Evolutionary conservation across 2,888 invertebrate genomes (phyloP).

Genomic region (Linyphia triangularis): DNA sequence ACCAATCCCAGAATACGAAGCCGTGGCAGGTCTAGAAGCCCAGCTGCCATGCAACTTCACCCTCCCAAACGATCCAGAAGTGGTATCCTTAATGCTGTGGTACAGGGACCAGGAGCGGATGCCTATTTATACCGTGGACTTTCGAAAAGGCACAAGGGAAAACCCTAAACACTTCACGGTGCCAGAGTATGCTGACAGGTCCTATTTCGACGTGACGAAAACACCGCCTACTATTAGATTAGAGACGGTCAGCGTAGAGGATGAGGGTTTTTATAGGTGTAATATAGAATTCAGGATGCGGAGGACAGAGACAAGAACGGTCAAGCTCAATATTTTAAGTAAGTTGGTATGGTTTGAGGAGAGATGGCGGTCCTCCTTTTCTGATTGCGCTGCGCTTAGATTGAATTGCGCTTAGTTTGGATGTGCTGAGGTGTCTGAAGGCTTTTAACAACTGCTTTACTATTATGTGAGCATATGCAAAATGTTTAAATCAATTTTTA

Average conservation of each 20-base stretch:
- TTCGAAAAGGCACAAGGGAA: slow-evolving; percentile 62
- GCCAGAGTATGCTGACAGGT: slow-evolving; percentile 54
- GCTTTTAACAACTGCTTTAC: neutral
- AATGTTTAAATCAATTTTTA: too few species aligned
- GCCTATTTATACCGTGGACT: slow-evolving; percentile 72
- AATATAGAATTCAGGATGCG: slow-evolving; percentile 69
- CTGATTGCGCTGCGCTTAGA: too few species aligned
- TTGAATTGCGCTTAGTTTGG: too few species aligned
- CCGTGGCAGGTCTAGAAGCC: slow-evolving; percentile 62
- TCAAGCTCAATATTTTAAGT: slow-evolving; percentile 72
- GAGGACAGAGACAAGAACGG: slow-evolving; percentile 64
- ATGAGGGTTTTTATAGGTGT: slow-evolving; percentile 70
- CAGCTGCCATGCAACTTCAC: slow-evolving; percentile 71
- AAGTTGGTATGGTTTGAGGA: neutral
- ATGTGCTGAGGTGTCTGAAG: too few species aligned
- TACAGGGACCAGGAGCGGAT: slow-evolving; percentile 63
- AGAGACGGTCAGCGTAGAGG: slow-evolving; percentile 48
- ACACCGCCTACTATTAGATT: slow-evolving; percentile 60
- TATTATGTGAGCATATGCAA: too few species aligned
- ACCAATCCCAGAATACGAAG: slow-evolving; percentile 51
- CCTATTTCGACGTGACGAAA: slow-evolving; percentile 68
- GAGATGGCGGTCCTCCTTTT: neutral
- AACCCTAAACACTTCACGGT: slow-evolving; percentile 73
- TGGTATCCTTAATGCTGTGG: slow-evolving; percentile 70
- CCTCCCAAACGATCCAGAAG: slow-evolving; percentile 53